Conservation (phyloP, 2,797 vertebrate genomes). For the Cetoscarus ocellatus region DNA sequence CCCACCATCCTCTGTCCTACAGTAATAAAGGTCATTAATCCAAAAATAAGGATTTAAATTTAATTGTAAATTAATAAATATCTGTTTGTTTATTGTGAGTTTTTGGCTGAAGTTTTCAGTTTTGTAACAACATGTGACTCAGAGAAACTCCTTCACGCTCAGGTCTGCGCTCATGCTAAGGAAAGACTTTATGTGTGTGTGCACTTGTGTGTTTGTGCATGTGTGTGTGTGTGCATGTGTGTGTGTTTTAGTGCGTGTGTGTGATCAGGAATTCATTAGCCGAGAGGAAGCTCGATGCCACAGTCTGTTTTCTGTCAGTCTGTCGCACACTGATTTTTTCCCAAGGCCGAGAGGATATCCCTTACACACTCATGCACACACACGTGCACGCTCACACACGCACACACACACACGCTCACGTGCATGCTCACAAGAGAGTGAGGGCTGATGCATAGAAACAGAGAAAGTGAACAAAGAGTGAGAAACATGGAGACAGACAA, state of each 20-base stretch:
- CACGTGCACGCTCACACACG: slow-evolving; percentile 33
- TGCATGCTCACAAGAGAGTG: slow-evolving; percentile 14
- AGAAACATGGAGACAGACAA: slow-evolving; percentile 10
- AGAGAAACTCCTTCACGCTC: slow-evolving; percentile 26
- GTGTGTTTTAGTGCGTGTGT: slow-evolving; percentile 25
- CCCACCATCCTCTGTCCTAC: too few species aligned
- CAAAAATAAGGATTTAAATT: too few species aligned
- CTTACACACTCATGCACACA: slow-evolving; percentile 47
- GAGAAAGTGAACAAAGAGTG: slow-evolving; percentile 39
- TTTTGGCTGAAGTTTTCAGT: neutral
- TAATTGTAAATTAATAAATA: too few species aligned
- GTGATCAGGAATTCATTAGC: slow-evolving; percentile 75
- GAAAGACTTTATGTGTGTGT: slow-evolving; percentile 23
- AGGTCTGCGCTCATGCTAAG: slow-evolving; percentile 18
- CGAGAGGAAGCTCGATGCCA: slow-evolving; percentile 68
- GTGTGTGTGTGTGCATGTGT: slow-evolving; percentile 29
- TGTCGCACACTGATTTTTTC: slow-evolving; percentile 66
- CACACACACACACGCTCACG: slow-evolving; percentile 27
- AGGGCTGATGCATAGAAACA: slow-evolving; percentile 28
- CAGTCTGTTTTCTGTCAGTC: slow-evolving; percentile 77
- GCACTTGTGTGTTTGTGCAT: slow-evolving; percentile 23
- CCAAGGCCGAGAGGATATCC: slow-evolving; percentile 78
- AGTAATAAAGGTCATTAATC: too few species aligned
- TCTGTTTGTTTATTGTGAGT: neutral
- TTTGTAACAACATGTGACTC: slow-evolving; percentile 34